phyloP scores from a whole-genome alignment of 2,113 vertebrate genomes.

The Rallus limicola region DNA sequence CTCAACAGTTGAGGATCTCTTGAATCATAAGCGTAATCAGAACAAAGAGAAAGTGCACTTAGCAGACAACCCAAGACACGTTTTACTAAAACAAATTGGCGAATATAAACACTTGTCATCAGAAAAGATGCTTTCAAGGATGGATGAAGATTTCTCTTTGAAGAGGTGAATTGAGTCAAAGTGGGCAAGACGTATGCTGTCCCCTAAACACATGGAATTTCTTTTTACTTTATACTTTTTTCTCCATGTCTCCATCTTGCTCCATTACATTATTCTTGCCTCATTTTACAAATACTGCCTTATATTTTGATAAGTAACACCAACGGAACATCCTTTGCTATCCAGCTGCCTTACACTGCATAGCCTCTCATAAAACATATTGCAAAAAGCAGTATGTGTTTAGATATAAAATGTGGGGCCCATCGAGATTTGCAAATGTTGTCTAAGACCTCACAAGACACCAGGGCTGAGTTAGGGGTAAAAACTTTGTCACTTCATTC shows the following conservation, averaged over 20 bases:
- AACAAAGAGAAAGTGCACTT: not conserved
- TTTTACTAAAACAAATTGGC: not conserved
- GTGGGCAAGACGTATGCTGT: not conserved
- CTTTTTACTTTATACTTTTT: not conserved
- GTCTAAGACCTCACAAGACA: not conserved
- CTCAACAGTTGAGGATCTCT: not conserved
- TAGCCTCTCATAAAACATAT: not conserved
- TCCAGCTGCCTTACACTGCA: not conserved
- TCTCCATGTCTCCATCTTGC: not conserved
- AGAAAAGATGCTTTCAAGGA: not conserved
- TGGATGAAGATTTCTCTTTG: not conserved
- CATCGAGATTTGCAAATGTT: not conserved
- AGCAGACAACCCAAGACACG: not conserved
- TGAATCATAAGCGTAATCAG: not conserved
- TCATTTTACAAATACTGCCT: not conserved
- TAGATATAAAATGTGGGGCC: not conserved
- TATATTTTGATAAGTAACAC: not conserved
- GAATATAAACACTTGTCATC: not conserved
- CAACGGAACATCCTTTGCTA: not conserved
- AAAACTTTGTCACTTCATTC: not conserved
- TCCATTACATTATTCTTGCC: not conserved
- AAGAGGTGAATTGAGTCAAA: not conserved
- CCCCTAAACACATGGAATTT: not conserved
- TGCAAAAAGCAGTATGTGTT: not conserved
- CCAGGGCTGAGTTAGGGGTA: fast-evolving